A percentile compares a stretch with the other conserved stretches of the same genome.
Conservation (phyloP, 2,797 vertebrate species). For the Erpetoichthys calabaricus region DNA sequence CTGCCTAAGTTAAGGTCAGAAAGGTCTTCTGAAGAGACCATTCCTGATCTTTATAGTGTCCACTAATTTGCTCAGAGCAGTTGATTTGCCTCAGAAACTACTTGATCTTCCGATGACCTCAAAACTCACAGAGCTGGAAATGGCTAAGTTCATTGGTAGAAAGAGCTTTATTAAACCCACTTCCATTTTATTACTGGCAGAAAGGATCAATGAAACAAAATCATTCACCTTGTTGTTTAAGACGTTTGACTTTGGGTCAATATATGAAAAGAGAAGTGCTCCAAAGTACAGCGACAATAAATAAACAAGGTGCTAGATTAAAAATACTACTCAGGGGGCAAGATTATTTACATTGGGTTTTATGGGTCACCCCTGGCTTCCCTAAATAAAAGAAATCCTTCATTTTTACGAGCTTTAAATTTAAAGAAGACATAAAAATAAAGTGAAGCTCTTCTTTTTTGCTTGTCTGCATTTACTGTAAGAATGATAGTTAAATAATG, state of each 20-base stretch:
- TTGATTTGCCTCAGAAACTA: conserved; percentile 52
- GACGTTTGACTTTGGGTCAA: conserved; percentile 38
- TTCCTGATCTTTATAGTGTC: conserved; percentile 59
- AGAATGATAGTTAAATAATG: no score
- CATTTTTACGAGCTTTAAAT: no score
- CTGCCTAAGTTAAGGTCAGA: conserved; percentile 55
- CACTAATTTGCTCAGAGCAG: conserved; percentile 51
- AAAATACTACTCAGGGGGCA: not conserved
- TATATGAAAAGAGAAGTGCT: conserved; percentile 35
- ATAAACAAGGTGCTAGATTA: conserved; percentile 17
- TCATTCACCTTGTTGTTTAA: conserved; percentile 48
- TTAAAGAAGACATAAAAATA: no score
- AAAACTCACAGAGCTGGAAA: conserved; percentile 38
- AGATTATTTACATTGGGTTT: not conserved
- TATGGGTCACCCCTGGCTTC: not conserved
- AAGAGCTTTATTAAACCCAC: conserved; percentile 53
- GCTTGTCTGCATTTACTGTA: no score
- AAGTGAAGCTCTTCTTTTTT: no score
- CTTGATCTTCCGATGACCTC: conserved; percentile 39
- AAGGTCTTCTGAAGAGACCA: conserved; percentile 43
- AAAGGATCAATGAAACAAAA: conserved; percentile 53
- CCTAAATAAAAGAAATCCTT: not conserved
- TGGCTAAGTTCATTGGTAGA: conserved; percentile 33
- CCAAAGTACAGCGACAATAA: conserved; percentile 28
- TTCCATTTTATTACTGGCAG: conserved; percentile 59